phyloP scores from a whole-genome alignment of 2,797 vertebrate genomes.

The Podarcis lilfordi region DNA sequence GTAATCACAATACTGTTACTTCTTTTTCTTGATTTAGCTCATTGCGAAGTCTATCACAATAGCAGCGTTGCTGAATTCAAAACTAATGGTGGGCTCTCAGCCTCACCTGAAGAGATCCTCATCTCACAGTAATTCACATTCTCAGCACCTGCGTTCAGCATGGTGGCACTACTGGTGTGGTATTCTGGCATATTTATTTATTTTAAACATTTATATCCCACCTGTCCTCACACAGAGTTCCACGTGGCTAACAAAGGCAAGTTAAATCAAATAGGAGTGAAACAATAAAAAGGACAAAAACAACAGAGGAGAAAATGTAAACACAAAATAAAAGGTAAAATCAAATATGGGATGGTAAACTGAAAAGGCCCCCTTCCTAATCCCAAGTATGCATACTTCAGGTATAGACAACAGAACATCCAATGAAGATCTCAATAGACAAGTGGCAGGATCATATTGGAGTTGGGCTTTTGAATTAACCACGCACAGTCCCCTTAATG shows the following conservation, averaged over 20 bases:
- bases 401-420: not conserved
- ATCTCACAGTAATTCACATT: not conserved
- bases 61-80: not conserved
- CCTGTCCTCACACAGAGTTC: not conserved
- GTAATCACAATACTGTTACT: slow-evolving; percentile 29
- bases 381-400: not conserved
- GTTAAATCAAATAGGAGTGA: not conserved
- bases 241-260: not conserved
- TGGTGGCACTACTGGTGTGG: not conserved
- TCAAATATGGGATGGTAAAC: not conserved
- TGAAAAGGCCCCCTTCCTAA: not conserved
- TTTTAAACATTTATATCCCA: not conserved
- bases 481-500: not conserved
- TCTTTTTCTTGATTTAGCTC: slow-evolving; percentile 19
- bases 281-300: not conserved
- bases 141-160: not conserved
- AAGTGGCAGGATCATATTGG: not conserved
- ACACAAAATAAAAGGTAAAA: not conserved
- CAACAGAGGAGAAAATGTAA: too few species aligned
- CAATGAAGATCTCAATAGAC: not conserved
- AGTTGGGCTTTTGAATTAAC: not conserved
- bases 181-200: not conserved
- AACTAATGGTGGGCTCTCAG: not conserved
- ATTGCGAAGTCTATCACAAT: not conserved
- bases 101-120: not conserved